Conservation (phyloP, 2,113 vertebrate genomes). For the Podarcis raffonei region DNA sequence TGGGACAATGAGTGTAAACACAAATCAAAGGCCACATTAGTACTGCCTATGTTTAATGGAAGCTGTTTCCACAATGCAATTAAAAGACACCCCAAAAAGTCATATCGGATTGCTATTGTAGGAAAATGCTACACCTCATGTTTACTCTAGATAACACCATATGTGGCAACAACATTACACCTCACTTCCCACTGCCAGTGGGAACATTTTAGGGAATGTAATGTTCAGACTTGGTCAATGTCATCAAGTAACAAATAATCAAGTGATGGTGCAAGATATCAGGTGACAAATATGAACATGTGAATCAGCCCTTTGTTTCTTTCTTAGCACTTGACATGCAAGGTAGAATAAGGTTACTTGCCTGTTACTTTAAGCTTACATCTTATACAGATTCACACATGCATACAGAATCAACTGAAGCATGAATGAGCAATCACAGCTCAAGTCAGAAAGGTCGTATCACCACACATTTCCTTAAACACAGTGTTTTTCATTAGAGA, state of each 20-base stretch:
- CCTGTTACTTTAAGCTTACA: neutral
- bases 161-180: neutral
- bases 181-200: no score
- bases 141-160: neutral
- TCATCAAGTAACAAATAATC: neutral
- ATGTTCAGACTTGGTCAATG: neutral
- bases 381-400: neutral
- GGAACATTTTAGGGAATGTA: neutral
- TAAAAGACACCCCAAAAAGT: neutral
- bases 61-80: neutral
- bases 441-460: neutral
- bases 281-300: neutral
- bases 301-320: conserved; percentile 3
- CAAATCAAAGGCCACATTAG: neutral
- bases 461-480: neutral
- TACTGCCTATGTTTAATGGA: neutral
- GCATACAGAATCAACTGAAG: neutral
- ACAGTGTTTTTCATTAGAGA: neutral
- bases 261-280: neutral
- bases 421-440: neutral
- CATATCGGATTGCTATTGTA: neutral
- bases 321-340: neutral
- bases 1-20: neutral
- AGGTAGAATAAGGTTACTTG: conserved; percentile 2
- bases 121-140: neutral